phyloP scores from a whole-genome alignment of 2,888 invertebrate species.

The Prosopocoilus inquinatus region DNA sequence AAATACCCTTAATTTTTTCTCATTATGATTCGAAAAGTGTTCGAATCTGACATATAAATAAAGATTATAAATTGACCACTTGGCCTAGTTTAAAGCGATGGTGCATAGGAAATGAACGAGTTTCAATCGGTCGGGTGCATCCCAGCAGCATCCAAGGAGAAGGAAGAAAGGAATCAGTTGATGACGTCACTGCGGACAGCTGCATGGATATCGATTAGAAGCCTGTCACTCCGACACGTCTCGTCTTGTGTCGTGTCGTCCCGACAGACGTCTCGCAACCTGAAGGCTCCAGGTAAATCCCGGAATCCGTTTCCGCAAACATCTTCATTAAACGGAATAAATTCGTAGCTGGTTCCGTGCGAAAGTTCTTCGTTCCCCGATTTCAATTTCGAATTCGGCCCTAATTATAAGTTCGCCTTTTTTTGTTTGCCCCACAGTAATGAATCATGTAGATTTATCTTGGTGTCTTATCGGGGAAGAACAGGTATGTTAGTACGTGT shows the following conservation, averaged over 20 bases:
- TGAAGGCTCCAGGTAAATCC: neutral
- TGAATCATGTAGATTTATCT: no score
- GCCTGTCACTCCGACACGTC: conserved; percentile 44
- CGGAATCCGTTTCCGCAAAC: conserved; percentile 15
- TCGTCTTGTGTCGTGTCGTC: conserved; percentile 41
- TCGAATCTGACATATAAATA: no score
- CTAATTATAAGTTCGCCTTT: no score
- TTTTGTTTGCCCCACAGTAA: no score
- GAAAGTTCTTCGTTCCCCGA: no score
- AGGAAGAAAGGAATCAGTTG: conserved; percentile 35
- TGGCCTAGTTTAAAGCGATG: conserved; percentile 6
- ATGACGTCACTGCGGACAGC: conserved; percentile 53
- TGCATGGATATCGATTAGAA: conserved; percentile 50
- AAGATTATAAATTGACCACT: neutral
- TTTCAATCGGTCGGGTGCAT: conserved; percentile 18
- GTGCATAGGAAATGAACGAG: conserved; percentile 12
- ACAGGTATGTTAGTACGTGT: no score
- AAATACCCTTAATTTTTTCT: no score
- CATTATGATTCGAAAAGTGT: no score
- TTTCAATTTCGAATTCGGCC: no score
- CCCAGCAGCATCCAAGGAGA: conserved; percentile 24
- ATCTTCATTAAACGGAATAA: conserved; percentile 3
- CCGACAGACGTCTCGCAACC: conserved; percentile 33
- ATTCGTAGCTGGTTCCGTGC: no score
- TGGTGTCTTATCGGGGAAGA: no score